These are phyloP conservation scores for Engraulis encrasicolus DNA, from an alignment of 2,113 vertebrate species.

Conservation along the genomic window DNA sequence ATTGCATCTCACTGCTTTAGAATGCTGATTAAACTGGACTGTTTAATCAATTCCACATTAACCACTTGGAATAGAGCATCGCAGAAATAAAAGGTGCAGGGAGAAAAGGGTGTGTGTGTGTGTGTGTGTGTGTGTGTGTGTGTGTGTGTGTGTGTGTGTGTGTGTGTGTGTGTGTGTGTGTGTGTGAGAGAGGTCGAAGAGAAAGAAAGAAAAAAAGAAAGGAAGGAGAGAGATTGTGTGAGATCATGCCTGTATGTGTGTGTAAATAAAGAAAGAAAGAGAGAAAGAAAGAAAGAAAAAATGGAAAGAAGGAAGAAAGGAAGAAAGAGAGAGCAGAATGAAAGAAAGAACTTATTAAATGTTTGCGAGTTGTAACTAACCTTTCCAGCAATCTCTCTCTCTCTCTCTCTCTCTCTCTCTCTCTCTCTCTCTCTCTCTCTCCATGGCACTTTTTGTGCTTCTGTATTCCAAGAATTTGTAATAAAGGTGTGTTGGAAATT, in stretches of 20 bases:
- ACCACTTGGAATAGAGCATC: slow-evolving; percentile 9
- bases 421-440: too few relatives aligned
- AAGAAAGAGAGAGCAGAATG: neutral
- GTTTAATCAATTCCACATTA: slow-evolving; percentile 12
- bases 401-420: neutral
- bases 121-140: too few relatives aligned
- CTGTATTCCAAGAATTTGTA: too few relatives aligned
- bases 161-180: too few relatives aligned
- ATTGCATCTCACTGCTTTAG: neutral
- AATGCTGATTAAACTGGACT: neutral
- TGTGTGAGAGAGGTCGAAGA: too few relatives aligned
- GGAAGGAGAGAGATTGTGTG: neutral
- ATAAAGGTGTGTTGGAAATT: too few relatives aligned
- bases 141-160: too few relatives aligned
- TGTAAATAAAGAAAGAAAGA: neutral
- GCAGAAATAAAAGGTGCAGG: neutral
- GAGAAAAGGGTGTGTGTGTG: neutral
- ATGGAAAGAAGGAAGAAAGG: neutral
- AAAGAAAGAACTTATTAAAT: neutral
- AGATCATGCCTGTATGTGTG: too few relatives aligned
- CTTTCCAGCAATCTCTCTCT: neutral
- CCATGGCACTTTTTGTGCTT: too few relatives aligned
- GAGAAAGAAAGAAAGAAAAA: neutral
- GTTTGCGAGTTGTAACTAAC: neutral
- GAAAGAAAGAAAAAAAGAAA: neutral